Evolutionary conservation across 2,797 vertebrate genomes (phyloP), one percentile per base, ranked within the genome.

Genomic region (Syndactyla subalaris): DNA sequence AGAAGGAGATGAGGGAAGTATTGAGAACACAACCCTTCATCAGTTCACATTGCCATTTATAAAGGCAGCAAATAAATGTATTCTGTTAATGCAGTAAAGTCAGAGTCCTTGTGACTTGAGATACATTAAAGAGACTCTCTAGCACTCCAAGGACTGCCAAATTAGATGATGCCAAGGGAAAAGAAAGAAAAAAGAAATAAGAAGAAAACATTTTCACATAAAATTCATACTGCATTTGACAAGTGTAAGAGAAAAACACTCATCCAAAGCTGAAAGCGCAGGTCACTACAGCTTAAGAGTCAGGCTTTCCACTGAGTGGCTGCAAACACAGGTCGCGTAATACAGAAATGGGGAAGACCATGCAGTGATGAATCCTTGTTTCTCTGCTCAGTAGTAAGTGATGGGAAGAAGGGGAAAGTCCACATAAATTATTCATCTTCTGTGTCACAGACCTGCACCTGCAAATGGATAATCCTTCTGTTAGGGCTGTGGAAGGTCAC

Each of bases 181-280:
- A 89, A 85, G 67, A 73, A 93, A 88, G 58, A 65, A 89, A 85
- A 87, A 72, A 76, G 24, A 66, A 84, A 27, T 39, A 86, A 76
- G 59, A 88, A 86, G 90, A 93, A 89, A 43, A 1, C 70, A 57
- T 67, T 96, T 95, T 36, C 67, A 90, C 63, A 2, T 87, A 82
- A 73, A 94, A 91, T 90, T 92, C 67, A 88, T 83, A 79, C 67
- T 4, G 6, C 85, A 79, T 95, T 96, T 95, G 95, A 88, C 89
- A 90, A 92, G 70, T 27, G 80, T 86, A 92, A 93, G 74, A 81
- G 70, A 92, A 91, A 88, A 92, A 57, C 75, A 78, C 68, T 93
- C 74, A 87, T 6, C 51, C 30, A 72, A 62, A 93, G 80, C 49
- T 82, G 85, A 79, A 90, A 92, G 71, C 43, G 18, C 38, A 67